Conservation (phyloP, 2,888 invertebrate genomes). For the Graphium colonna region DNA sequence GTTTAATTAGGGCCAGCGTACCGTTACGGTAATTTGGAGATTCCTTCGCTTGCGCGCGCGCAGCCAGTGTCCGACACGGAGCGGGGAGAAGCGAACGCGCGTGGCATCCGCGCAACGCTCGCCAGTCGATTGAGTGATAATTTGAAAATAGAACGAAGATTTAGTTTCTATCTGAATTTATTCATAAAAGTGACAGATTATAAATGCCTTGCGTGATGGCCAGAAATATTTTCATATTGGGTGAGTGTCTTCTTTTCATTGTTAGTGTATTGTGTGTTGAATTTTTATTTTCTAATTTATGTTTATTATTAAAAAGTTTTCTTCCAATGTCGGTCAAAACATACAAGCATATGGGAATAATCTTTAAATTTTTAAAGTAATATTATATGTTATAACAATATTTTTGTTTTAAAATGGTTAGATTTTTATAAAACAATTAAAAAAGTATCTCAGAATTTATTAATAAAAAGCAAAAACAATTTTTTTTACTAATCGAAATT, state of each 20-base stretch:
- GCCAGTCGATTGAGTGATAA: background rate
- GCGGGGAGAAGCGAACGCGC: constrained; percentile 29
- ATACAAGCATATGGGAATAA: too few species aligned
- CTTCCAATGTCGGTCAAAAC: too few species aligned
- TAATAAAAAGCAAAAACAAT: too few species aligned
- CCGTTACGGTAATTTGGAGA: constrained; percentile 29
- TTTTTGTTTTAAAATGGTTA: too few species aligned
- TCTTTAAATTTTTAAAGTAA: too few species aligned
- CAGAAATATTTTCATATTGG: constrained; percentile 13
- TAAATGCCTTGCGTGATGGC: constrained; percentile 1
- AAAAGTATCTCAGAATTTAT: too few species aligned
- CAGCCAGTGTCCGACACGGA: constrained; percentile 32
- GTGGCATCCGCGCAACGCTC: background rate
- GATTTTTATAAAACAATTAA: too few species aligned
- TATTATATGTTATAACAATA: too few species aligned
- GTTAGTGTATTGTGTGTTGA: too few species aligned
- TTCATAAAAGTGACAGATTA: background rate
- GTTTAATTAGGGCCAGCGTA: constrained; percentile 21
- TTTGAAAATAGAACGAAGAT: background rate
- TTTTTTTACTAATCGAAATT: too few species aligned
- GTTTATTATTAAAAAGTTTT: too few species aligned
- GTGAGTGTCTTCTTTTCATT: constrained; percentile 17
- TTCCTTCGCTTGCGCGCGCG: constrained; percentile 29
- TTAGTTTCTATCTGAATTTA: background rate
- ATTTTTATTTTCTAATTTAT: too few species aligned